Base-by-base conservation (phyloP, 2,888 invertebrate species). In the Dolomedes plantarius region DNA sequence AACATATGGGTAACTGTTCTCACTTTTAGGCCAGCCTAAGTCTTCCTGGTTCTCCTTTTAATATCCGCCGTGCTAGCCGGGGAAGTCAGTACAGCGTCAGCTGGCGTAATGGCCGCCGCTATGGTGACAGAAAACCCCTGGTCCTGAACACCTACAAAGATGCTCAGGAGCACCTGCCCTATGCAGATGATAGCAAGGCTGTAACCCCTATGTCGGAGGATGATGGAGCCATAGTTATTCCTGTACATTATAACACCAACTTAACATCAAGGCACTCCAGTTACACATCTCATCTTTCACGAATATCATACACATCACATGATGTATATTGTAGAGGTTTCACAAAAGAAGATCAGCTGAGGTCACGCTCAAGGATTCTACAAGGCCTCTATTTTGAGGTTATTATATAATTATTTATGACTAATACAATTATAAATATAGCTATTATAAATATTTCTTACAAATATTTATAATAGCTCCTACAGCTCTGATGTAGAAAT, bases 141-240 rank as follows among this genome's bases (percentile, higher is more conserved):
- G 97, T 98, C 89, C 94, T 97, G 89, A 85, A 86, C 65, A 97
- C 97, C 89, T 97, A 97, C 93, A 94, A 97, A 92, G 98, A 92
- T 89, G 91, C 91, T 68, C 90, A 92, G 91, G 97, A 97, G 93
- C 97, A 97, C 92, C 94, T 98, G 91, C 98, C 98, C 85, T 98
- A 97, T 91, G 98, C 98, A 86, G 98, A 98, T 92, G 98, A 98
- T 92, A 98, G 98, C 88, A 97, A 97, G 91, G 98, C 98, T 89
- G 98, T 97, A 86, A 98, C 98, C 88, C 98, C 98, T 77, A 97
- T 98, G 96, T 98, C 97, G 89, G 98, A 98, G 93, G 98, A 98
- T 92, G 97, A 97, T 92, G 97, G 97, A 91, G 96, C 96, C 91
- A 97, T 97, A 92, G 96, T 97, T 90, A 96, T 97, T 90, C 96